Conservation (phyloP, 2,113 vertebrate genomes). For the Laticauda colubrina region DNA sequence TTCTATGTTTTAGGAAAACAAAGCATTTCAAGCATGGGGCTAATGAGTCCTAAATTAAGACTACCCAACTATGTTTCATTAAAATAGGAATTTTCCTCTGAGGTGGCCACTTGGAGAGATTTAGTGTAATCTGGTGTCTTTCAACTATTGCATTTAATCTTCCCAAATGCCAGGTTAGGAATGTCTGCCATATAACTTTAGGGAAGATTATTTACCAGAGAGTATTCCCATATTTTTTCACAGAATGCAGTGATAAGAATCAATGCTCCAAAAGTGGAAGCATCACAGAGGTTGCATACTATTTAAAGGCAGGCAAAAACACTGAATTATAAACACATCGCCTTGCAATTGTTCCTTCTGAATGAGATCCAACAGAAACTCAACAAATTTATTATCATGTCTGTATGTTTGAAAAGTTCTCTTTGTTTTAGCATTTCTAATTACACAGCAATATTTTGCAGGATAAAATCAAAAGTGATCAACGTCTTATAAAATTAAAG, state of each 20-base stretch:
- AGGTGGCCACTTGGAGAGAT: neutral
- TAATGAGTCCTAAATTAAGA: neutral
- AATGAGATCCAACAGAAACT: neutral
- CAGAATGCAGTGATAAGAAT: neutral
- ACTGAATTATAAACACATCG: neutral
- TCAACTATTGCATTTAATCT: neutral
- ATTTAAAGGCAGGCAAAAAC: neutral
- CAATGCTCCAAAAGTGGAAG: neutral
- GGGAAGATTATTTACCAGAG: neutral
- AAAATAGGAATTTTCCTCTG: neutral
- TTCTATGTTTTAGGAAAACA: neutral
- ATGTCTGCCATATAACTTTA: neutral
- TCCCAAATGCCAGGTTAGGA: neutral
- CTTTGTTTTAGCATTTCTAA: neutral
- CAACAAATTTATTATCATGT: neutral
- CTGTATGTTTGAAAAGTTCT: neutral
- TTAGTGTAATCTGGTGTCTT: neutral
- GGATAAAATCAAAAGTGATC: neutral
- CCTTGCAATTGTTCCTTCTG: neutral
- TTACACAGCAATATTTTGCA: neutral
- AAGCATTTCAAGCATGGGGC: neutral
- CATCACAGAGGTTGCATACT: neutral
- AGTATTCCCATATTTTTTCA: neutral
- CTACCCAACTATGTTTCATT: neutral
- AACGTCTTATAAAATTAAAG: neutral